Base-by-base conservation (phyloP, 2,113 vertebrate genomes). In the Ibidorhyncha struthersii region DNA sequence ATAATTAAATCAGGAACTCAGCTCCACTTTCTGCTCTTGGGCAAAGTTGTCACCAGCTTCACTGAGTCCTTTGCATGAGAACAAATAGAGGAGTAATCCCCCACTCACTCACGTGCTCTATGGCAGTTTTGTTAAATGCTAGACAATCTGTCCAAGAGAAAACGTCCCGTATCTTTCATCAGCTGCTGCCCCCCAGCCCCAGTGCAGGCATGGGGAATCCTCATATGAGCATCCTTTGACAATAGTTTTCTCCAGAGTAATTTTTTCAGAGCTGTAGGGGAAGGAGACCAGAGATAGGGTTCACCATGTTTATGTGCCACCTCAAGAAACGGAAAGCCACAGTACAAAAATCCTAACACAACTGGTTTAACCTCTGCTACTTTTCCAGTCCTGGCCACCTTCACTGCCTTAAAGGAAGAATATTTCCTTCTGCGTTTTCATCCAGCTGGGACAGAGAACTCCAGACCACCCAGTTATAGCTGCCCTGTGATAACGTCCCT, bases 201-300 rank as follows among this genome's bases (percentile, higher is more conserved):
- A 34, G 1, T 2, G 10, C 20, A 41, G 32, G 19, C 38, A 20
- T 14, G 49, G 8, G 30, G 5, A 70, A 45, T 12, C 34, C 13
- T 41, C 53, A 63, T 16, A 17, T 1, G 22, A 56, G 12, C 49
- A 38, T 8, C 45, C 27, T 45, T 14, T 36, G 9, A 13, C 23
- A 12, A 3, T 0, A 25, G 0, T 0, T 0, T n/a, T 32, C 61
- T 69, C 40, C 58, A 38, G 43, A 27, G 20, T 40, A 8, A 4
- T 30, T 27, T 65, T 56, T 43, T 34, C 63, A 55, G 29, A 71
- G 26, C 23, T n/a, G 5, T 2, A 19, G 11, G 19, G 12, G 12
- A 83, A 41, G n/a, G 2, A 73, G 49, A 65, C 1, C 32, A 70
- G 55, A 67, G 32, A 34, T 3, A 18, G 40, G 32, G 36, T 45